Percentiles rank a stretch among this genome's conserved stretches.
These are phyloP conservation scores for Ondatra zibethicus DNA, from an alignment of 2,113 vertebrate species.

Conservation along the genomic window DNA sequence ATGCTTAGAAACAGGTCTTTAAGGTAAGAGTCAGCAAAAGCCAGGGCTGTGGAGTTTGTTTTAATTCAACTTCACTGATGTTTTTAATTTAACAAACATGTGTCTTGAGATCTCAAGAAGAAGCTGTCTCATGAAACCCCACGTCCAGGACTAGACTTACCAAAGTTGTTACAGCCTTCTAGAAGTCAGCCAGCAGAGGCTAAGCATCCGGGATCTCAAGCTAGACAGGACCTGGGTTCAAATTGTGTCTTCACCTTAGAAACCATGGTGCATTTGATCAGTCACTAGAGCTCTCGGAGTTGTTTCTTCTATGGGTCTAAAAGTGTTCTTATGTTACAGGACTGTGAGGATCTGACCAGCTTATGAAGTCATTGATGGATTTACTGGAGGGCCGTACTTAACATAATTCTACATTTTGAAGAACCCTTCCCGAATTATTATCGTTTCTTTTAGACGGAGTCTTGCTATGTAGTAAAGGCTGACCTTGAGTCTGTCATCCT, in stretches of 20 bases:
- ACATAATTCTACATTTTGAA: not conserved
- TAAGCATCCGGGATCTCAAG: not conserved
- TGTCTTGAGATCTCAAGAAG: not conserved
- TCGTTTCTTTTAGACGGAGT: not conserved
- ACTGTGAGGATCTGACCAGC: not conserved
- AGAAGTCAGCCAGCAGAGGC: not conserved
- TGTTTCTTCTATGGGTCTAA: not conserved
- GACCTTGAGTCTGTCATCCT: not conserved
- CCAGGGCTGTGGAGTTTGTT: not conserved
- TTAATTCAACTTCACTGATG: not conserved
- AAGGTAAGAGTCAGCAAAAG: not conserved
- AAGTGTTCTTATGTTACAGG: not conserved
- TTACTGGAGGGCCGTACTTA: not conserved
- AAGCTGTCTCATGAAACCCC: not conserved
- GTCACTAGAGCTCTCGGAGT: not conserved
- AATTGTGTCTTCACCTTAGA: not conserved
- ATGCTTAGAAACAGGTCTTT: not conserved
- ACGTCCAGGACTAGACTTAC: not conserved
- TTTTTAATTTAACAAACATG: not conserved
- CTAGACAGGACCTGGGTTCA: not conserved
- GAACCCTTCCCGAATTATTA: not conserved
- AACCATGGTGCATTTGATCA: not conserved
- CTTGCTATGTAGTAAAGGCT: not conserved
- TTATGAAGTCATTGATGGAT: not conserved
- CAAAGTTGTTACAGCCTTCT: not conserved